Evolutionary conservation across 2,888 invertebrate species (phyloP).

Genomic region (Agonopterix arenella): DNA sequence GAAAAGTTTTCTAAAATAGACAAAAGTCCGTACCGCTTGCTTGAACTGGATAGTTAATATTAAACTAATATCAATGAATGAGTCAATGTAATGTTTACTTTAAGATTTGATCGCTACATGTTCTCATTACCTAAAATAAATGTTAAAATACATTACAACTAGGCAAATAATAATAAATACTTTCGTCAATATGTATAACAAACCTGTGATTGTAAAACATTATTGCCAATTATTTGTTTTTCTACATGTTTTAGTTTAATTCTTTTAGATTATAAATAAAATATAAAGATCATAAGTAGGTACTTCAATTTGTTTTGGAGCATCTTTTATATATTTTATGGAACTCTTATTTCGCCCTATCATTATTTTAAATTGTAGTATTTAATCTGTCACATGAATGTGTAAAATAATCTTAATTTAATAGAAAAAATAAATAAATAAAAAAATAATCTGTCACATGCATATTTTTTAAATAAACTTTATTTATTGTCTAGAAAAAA

Average conservation of each 20-base stretch:
- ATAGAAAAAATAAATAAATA: background rate
- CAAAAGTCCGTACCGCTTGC: conserved; percentile 39
- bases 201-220: conserved; percentile 49
- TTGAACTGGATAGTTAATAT: conserved; percentile 40
- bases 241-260: conserved; percentile 33
- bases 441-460: background rate
- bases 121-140: conserved; percentile 23
- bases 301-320: conserved; percentile 12
- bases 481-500: background rate
- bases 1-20: background rate
- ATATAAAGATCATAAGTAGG: conserved; percentile 12
- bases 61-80: conserved; percentile 29
- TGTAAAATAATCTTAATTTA: background rate
- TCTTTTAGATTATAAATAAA: conserved; percentile 20
- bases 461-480: background rate
- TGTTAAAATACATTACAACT: conserved; percentile 24
- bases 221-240: conserved; percentile 35
- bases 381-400: background rate
- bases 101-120: conserved; percentile 12
- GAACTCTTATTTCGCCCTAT: background rate
- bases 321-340: conserved; percentile 13
- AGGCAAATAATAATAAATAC: conserved; percentile 10
- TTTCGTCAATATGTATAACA: conserved; percentile 21
- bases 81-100: conserved; percentile 33
- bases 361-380: too few relatives aligned